Conservation (phyloP, 2,113 vertebrate genomes). For the Illadopsis cleaveri region DNA sequence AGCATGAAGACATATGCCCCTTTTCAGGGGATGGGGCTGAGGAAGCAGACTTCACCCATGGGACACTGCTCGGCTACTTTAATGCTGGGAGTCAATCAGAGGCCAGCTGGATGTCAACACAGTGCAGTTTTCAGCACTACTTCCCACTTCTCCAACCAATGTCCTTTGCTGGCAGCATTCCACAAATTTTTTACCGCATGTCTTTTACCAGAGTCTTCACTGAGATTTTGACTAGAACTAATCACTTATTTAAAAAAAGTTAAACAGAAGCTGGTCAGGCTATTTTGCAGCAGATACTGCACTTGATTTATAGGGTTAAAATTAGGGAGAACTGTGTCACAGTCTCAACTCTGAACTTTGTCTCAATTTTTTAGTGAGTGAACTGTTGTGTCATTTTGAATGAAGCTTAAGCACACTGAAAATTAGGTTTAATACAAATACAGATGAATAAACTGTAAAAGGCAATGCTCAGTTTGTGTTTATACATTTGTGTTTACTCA, state of each 20-base stretch:
- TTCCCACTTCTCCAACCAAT: background rate
- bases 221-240: background rate
- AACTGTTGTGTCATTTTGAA: background rate
- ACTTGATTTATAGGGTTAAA: background rate
- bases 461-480: background rate
- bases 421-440: background rate
- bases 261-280: background rate
- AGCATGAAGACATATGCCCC: background rate
- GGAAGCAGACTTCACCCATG: background rate
- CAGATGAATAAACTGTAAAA: background rate
- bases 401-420: background rate
- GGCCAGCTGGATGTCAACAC: background rate
- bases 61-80: background rate
- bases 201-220: background rate
- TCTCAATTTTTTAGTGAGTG: background rate
- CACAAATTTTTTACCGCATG: background rate
- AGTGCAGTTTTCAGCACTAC: background rate
- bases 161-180: background rate
- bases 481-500: background rate
- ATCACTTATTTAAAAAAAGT: background rate
- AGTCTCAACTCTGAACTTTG: background rate
- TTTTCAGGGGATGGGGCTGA: background rate
- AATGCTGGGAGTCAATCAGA: background rate
- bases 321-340: background rate
- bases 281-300: background rate